Evolutionary conservation across 92 coral and sea anemone species (phyloP).

Genomic region (Umimayanthus chanpuru): DNA sequence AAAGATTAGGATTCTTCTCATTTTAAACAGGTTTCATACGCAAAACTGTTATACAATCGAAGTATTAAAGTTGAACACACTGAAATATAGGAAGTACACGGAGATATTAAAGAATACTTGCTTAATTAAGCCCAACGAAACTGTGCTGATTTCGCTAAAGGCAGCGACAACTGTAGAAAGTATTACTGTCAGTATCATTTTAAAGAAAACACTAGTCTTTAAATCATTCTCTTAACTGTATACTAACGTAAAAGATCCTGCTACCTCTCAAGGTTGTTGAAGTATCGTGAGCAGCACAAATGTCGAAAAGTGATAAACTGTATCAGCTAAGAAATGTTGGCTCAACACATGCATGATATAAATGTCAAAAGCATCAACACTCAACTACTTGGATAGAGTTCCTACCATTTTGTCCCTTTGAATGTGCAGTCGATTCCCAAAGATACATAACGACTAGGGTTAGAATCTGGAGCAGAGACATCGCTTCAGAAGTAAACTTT

Average conservation of each 20-base stretch:
- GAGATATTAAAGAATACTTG: neutral
- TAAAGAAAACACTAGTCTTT: no score
- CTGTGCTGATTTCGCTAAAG: neutral
- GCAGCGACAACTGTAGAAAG: neutral
- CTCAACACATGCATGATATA: neutral
- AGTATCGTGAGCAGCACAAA: neutral
- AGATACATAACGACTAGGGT: neutral
- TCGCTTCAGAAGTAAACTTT: neutral
- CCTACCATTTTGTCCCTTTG: neutral
- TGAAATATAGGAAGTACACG: neutral
- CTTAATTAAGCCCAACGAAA: neutral
- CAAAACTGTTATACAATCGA: no score
- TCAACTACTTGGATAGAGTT: neutral
- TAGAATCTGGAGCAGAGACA: neutral
- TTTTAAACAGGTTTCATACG: no score
- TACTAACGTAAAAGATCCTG: no score
- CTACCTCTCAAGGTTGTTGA: neutral
- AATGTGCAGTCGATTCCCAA: neutral
- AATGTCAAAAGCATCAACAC: neutral
- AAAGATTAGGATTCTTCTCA: no score
- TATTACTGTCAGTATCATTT: no score
- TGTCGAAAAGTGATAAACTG: neutral
- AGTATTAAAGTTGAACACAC: neutral
- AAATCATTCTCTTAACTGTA: neutral
- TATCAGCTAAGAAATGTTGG: neutral